Evolutionary conservation across 2,113 vertebrate species (phyloP), one percentile per base, ranked within the genome.

Genomic region (Probosciger aterrimus): DNA sequence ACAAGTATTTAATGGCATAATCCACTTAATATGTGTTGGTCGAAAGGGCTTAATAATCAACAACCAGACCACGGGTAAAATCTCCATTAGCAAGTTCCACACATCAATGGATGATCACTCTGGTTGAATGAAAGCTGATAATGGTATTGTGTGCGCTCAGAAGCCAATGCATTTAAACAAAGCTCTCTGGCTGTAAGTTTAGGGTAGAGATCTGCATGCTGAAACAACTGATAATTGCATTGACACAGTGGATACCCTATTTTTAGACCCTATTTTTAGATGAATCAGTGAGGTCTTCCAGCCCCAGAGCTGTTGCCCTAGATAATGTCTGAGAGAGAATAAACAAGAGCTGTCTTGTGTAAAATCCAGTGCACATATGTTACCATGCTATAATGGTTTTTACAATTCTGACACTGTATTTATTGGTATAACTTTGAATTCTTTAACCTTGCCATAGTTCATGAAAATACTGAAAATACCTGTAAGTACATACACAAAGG

Each of bases 251-350:
- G 37, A 50, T 37, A 77, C 9, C 33, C 96, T 95, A 90, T 94
- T 97, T 97, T 96, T 95, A 92, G 94, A 77, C 9, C 39, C 94
- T 95, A 88, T 94, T 97, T 97, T 96, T 94, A 92, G 93, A 94
- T 25, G 53, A 31, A 70, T 59, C 73, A 11, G 59, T 93, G 90
- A 93, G 89, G 53, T 49, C 90, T 91, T 93, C 82, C 91, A 95
- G 71, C 85, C 87, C 62, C 31, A 70, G 19, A 89, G 62, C 85
- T 89, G 25, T 6, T 78, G 74, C 57, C 70, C 82, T 77, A 88
- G 70, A 52, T 93, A 65, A 55, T 15, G 67, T 53, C 28, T 0
- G 0, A 69, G 82, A n/a, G 35, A 80, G 37, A 84, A 79, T 12
- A 23, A 88, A 65, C 31, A 43, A 19, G 67, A 69, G 35, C 27